Evolutionary conservation across 2,888 invertebrate species (phyloP), one percentile per base, ranked within the genome.

Genomic region (Pyrochroa serraticornis): DNA sequence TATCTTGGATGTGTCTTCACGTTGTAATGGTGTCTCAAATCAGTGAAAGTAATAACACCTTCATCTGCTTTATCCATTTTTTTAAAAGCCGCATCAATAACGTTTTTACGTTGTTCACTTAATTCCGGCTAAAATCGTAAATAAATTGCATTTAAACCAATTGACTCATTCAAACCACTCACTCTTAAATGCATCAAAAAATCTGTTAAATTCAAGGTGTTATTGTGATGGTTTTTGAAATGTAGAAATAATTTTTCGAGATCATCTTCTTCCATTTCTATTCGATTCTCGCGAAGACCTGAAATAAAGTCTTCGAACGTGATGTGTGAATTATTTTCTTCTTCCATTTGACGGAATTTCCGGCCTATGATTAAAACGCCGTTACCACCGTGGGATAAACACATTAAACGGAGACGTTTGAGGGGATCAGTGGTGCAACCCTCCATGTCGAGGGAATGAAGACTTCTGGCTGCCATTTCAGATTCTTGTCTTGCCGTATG

Each of bases 1-100:
- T 91, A 88, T 78, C 91, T 87, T 0, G 94, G 92, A 78, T 96
- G 88, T 35, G 87, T 83, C 65, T 86, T 89, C 0, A 93, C 92
- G 43, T 89, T 89, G 77, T 94, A 95, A 0, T 93, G 88, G 1
- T 86, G 85, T 61, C 85, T 87, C 22, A 95, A 81, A 73, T 95
- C 94, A 0, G 87, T 90, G 0, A 90, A 75, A 0, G 91, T 90
- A 60, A 95, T 87, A 49, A 85, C 79, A 0, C 93, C 94, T 73
- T 96, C 95, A 0, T 89, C 89, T 9, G 90, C 88, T 77, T 86
- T 89, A 78, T 96, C 96, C 79, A 96, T 79, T 78, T 96, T 96
- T 67, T 82, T 83, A 77, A 93, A 95, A 0, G 92, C 93, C 70
- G 89, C 88, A 59, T 88, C 86, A 8, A 95, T 87, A 7, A 93